phyloP scores from a whole-genome alignment of 2,888 invertebrate species.

The Linyphia triangularis region DNA sequence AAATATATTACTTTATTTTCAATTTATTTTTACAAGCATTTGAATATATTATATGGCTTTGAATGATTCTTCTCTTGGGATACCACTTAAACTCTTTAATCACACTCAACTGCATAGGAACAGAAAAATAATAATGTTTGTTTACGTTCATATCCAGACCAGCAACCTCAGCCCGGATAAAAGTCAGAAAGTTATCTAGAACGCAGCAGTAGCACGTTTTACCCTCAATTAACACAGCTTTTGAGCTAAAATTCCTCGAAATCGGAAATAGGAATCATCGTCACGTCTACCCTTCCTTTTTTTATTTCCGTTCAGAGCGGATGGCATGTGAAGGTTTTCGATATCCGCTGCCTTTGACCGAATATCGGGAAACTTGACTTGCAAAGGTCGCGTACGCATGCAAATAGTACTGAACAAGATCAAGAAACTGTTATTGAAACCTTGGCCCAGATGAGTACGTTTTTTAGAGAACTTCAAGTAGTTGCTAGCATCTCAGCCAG shows the following conservation, averaged over 20 bases:
- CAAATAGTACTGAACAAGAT: slow-evolving; percentile 6
- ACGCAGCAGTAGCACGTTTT: too few relatives aligned
- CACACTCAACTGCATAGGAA: too few relatives aligned
- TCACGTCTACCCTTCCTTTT: slow-evolving; percentile 1
- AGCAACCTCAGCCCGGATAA: too few relatives aligned
- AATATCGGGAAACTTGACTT: neutral
- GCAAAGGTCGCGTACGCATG: neutral
- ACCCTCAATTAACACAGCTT: neutral
- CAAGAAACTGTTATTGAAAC: slow-evolving; percentile 25
- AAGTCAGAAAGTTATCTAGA: too few relatives aligned
- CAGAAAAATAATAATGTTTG: too few relatives aligned
- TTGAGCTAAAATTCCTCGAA: slow-evolving; percentile 5
- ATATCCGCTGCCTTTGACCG: slow-evolving; percentile 61
- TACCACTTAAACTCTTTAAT: too few relatives aligned
- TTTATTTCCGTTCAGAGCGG: slow-evolving; percentile 57
- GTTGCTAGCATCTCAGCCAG: neutral
- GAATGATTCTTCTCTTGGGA: too few relatives aligned
- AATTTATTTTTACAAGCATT: too few relatives aligned
- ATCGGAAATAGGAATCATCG: slow-evolving; percentile 27
- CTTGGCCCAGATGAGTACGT: slow-evolving; percentile 7
- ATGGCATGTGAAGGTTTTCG: slow-evolving; percentile 44
- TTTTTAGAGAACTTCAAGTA: neutral
- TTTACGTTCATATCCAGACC: too few relatives aligned
- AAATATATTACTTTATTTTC: too few relatives aligned
- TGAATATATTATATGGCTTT: too few relatives aligned